Conservation (phyloP, 1,140 invertebrate genomes). For the Rhysida immarginata region DNA sequence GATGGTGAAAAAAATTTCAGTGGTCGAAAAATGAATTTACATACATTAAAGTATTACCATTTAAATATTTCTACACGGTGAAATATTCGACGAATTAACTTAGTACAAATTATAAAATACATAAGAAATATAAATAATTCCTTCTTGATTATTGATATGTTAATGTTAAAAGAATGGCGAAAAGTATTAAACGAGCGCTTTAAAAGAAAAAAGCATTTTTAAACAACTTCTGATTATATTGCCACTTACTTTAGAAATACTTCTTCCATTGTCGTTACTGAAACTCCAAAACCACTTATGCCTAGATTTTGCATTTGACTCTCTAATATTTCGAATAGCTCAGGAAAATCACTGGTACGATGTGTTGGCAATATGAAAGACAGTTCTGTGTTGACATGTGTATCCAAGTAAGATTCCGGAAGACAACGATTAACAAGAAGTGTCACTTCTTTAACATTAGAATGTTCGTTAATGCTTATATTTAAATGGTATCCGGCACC, state of each 20-base stretch:
- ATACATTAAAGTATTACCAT: too few species aligned
- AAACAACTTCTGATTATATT: too few species aligned
- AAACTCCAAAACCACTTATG: constrained; percentile 57
- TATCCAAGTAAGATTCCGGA: constrained; percentile 9
- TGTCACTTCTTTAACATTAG: constrained; percentile 3
- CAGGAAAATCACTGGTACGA: constrained; percentile 33
- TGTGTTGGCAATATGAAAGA: constrained; percentile 40
- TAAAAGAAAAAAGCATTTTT: too few species aligned
- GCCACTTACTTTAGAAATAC: constrained; percentile 66
- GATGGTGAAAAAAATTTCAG: too few species aligned
- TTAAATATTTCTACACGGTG: too few species aligned
- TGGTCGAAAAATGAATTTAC: too few species aligned
- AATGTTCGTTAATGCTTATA: constrained; percentile 16
- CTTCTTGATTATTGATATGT: too few species aligned
- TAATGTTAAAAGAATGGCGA: too few species aligned
- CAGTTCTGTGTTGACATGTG: constrained; percentile 30
- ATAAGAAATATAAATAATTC: too few species aligned
- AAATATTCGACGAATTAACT: too few species aligned
- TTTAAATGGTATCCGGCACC: constrained; percentile 43
- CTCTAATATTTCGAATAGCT: constrained; percentile 48
- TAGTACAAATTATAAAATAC: too few species aligned
- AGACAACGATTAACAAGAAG: constrained; percentile 9
- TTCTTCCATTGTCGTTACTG: constrained; percentile 68
- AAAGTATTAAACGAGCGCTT: too few species aligned
- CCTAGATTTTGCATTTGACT: constrained; percentile 38